These are phyloP conservation scores for Dynastes hyllus DNA, from an alignment of 2,888 invertebrate genomes.

Conservation along the genomic window DNA sequence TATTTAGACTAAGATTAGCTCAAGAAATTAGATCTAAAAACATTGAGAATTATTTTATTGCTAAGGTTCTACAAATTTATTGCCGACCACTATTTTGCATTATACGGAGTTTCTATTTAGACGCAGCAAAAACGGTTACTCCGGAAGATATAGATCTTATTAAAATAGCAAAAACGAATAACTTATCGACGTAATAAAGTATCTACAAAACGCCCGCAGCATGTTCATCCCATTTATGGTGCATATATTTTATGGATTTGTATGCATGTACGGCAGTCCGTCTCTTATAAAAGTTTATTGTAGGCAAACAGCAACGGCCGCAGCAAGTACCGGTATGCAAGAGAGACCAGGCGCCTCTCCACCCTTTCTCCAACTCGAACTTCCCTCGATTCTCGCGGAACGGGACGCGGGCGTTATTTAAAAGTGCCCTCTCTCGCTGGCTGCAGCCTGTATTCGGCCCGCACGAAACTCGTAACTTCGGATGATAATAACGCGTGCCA, in stretches of 20 bases:
- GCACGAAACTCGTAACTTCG: slow-evolving; percentile 40
- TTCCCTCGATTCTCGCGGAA: slow-evolving; percentile 19
- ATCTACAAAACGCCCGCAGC: slow-evolving; percentile 14
- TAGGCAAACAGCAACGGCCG: slow-evolving; percentile 1
- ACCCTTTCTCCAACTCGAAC: not conserved
- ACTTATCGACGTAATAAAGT: slow-evolving; percentile 13
- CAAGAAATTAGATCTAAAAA: too few relatives aligned
- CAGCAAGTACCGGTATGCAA: not conserved
- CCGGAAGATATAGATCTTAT: not conserved
- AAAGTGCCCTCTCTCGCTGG: not conserved
- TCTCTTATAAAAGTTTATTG: slow-evolving; percentile 37
- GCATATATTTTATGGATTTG: slow-evolving; percentile 28
- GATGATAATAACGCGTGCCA: slow-evolving; percentile 45
- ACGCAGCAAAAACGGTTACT: not conserved
- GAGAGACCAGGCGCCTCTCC: not conserved
- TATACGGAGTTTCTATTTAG: not conserved
- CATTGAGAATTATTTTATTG: too few relatives aligned
- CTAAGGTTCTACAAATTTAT: too few relatives aligned
- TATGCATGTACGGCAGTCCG: slow-evolving; percentile 15
- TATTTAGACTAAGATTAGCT: too few relatives aligned
- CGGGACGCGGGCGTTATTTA: slow-evolving; percentile 34
- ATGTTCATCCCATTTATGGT: slow-evolving; percentile 16
- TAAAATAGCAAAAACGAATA: not conserved
- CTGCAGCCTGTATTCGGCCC: slow-evolving; percentile 13
- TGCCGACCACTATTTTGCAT: not conserved